phyloP scores from a whole-genome alignment of 2,113 vertebrate species.

The Cebus imitator region DNA sequence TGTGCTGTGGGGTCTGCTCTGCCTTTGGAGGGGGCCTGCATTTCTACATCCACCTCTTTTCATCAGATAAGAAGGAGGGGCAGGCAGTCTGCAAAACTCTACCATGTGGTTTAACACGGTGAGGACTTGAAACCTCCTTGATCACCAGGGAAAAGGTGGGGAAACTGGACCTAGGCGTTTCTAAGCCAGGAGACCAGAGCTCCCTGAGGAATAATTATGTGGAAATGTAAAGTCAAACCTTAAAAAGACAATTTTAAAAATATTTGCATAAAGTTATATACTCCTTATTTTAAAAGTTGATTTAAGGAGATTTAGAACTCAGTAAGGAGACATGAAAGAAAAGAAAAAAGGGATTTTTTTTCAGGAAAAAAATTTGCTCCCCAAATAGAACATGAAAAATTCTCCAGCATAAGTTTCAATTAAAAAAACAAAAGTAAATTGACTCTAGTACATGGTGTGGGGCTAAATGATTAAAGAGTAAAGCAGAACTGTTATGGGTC shows the following conservation, averaged over 20 bases:
- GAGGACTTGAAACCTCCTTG: neutral
- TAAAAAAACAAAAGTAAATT: neutral
- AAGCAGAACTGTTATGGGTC: neutral
- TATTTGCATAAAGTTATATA: neutral
- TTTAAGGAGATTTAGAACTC: neutral
- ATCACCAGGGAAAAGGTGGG: neutral
- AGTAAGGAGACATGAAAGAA: neutral
- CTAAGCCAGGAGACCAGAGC: neutral
- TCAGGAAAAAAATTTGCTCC: neutral
- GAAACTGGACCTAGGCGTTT: neutral
- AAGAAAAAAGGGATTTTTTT: neutral
- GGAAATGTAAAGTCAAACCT: neutral
- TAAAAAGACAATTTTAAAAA: neutral
- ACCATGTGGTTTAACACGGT: neutral
- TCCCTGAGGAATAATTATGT: neutral
- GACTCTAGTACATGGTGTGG: neutral
- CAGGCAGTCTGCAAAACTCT: neutral
- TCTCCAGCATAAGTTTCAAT: neutral
- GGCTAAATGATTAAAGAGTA: neutral
- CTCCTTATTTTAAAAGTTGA: neutral
- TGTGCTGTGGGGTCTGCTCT: neutral
- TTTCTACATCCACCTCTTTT: conserved; percentile 54
- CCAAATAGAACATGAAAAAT: neutral
- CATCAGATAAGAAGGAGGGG: conserved; percentile 48
- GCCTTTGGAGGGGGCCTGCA: neutral